These are phyloP conservation scores for Chrysotoxum bicinctum DNA, from an alignment of 2,888 invertebrate genomes.

Conservation along the genomic window DNA sequence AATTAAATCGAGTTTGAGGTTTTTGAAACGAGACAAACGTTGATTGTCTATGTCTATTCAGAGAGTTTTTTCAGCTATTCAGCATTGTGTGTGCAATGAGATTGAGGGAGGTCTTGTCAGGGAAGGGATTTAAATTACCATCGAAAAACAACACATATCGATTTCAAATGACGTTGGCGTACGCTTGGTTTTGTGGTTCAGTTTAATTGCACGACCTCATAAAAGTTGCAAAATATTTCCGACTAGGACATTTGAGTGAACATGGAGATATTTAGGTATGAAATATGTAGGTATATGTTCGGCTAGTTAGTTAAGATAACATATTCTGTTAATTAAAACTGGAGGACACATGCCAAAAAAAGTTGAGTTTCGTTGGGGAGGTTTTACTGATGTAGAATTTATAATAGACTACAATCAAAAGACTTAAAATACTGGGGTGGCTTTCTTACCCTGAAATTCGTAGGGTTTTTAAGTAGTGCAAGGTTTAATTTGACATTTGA, in stretches of 20 bases:
- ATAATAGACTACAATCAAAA: not conserved
- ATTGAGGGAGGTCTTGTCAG: constrained; percentile 4
- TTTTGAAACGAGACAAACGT: constrained; percentile 1
- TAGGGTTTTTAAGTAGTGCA: not conserved
- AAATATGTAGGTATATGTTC: not conserved
- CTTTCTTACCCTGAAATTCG: not conserved
- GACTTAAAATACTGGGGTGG: not conserved
- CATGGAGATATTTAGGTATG: not conserved
- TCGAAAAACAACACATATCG: constrained; percentile 17
- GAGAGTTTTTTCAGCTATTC: constrained; percentile 14
- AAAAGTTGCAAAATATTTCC: constrained; percentile 15
- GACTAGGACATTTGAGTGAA: not conserved
- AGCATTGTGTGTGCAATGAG: not conserved
- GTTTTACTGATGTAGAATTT: not conserved
- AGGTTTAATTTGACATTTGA: not conserved
- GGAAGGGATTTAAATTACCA: constrained; percentile 5
- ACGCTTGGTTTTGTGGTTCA: not conserved
- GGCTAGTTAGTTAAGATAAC: not conserved
- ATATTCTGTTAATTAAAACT: not conserved
- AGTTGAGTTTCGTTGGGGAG: not conserved
- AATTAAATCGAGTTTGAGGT: constrained; percentile 36
- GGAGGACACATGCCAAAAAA: not conserved
- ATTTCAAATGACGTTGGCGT: constrained; percentile 30
- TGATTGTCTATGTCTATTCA: not conserved
- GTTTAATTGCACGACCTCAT: constrained; percentile 4